A percentile compares a stretch with the other conserved stretches of the same genome.
These are phyloP conservation scores for Hippolais icterina DNA, from an alignment of 2,113 vertebrate species.

Conservation along the genomic window DNA sequence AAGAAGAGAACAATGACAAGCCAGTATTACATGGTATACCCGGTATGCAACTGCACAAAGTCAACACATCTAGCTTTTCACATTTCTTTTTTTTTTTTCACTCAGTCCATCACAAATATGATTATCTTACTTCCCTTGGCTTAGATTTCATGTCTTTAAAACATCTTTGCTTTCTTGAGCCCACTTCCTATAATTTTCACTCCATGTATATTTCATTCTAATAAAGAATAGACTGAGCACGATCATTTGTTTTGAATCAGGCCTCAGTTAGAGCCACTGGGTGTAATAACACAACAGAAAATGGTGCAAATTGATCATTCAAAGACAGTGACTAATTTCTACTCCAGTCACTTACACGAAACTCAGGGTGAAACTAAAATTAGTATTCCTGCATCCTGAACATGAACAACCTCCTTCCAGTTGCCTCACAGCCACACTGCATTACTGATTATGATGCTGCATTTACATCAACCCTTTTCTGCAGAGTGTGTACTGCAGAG, in stretches of 20 bases:
- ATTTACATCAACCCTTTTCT: neutral
- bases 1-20: constrained; percentile 72
- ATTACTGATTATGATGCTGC: neutral
- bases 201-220: neutral
- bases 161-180: neutral
- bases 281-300: neutral
- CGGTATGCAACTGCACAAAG: constrained; percentile 56
- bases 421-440: neutral
- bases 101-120: neutral
- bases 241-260: neutral
- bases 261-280: neutral
- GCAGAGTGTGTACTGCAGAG: neutral
- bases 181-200: neutral
- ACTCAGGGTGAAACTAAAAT: neutral
- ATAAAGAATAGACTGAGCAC: neutral
- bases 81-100: constrained; percentile 1
- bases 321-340: neutral
- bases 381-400: neutral
- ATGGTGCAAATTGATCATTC: neutral
- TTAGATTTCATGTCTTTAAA: constrained; percentile 30
- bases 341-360: neutral
- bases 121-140: constrained; percentile 44
- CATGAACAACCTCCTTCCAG: neutral
- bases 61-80: constrained; percentile 28
- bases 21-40: constrained; percentile 53